Percentiles rank a stretch among this genome's conserved stretches.
Evolutionary conservation across 2,888 invertebrate genomes (phyloP).

Genomic region (Elysia crispata): DNA sequence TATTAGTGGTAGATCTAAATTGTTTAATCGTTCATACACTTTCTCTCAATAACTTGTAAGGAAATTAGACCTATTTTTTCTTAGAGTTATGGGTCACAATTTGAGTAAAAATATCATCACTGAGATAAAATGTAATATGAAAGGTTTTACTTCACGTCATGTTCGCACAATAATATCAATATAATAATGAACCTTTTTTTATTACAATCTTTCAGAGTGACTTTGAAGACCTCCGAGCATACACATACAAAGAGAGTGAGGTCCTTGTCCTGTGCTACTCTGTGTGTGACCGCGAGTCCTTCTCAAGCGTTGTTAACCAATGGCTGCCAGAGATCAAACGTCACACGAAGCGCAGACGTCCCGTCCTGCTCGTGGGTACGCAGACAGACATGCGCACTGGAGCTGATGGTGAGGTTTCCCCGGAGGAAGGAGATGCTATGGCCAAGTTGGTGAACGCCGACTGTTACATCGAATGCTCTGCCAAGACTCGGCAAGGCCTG

Average conservation of each 20-base stretch:
- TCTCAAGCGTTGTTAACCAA: constrained; percentile 60
- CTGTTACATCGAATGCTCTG: constrained; percentile 62
- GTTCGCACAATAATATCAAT: no score
- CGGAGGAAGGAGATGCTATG: constrained; percentile 56
- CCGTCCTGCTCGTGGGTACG: constrained; percentile 65
- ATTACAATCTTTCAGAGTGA: constrained; percentile 58
- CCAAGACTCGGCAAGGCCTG: constrained; percentile 57
- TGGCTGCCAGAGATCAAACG: constrained; percentile 67
- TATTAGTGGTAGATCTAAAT: no score
- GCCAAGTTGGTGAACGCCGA: constrained; percentile 61
- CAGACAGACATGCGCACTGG: constrained; percentile 64
- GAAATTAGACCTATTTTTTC: no score
- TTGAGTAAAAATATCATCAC: no score
- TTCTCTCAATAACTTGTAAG: no score
- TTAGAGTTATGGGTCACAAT: no score
- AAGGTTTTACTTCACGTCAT: no score
- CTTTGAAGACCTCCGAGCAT: constrained; percentile 62
- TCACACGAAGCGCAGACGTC: constrained; percentile 60
- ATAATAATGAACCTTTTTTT: background rate
- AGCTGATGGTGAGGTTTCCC: constrained; percentile 58
- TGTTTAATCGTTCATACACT: no score
- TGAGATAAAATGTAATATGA: no score
- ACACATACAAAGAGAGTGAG: constrained; percentile 67
- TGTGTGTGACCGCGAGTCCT: constrained; percentile 65
- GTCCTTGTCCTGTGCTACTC: constrained; percentile 67